These are phyloP conservation scores for Asteroscopus sphinx DNA, from an alignment of 2,888 invertebrate genomes.

Conservation along the genomic window DNA sequence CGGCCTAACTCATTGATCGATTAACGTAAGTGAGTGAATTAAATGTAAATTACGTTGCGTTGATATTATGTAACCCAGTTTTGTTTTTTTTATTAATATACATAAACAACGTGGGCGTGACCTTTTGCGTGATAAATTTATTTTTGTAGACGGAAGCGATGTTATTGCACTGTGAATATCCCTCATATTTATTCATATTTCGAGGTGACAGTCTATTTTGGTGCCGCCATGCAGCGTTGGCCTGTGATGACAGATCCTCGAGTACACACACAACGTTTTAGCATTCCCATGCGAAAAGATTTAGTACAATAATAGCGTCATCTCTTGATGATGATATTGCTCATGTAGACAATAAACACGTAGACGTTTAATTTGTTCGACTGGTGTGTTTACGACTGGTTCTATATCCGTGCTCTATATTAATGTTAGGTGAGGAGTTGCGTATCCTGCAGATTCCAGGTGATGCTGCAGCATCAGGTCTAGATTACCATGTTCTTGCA, in stretches of 20 bases:
- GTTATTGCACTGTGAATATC: constrained; percentile 67
- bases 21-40: constrained; percentile 7
- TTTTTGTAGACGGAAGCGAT: constrained; percentile 58
- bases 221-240: constrained; percentile 57
- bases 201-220: constrained; percentile 78
- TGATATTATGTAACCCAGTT: constrained; percentile 36
- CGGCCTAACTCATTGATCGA: constrained; percentile 26
- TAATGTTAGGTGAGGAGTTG: no score
- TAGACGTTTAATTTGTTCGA: constrained; percentile 25
- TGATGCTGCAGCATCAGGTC: no score
- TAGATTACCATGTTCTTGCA: no score
- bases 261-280: constrained; percentile 53
- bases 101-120: constrained; percentile 43
- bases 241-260: constrained; percentile 62
- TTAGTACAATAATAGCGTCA: constrained; percentile 23
- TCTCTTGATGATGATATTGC: constrained; percentile 27
- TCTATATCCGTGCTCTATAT: constrained; percentile 37
- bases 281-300: constrained; percentile 43
- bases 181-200: constrained; percentile 73
- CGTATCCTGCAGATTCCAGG: no score
- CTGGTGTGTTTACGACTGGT: constrained; percentile 32
- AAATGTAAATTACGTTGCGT: constrained; percentile 18
- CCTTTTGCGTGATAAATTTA: constrained; percentile 48
- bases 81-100: constrained; percentile 37
- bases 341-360: constrained; percentile 22